Base-by-base conservation (phyloP, 2,797 vertebrate species). In the Loriculus beryllinus region DNA sequence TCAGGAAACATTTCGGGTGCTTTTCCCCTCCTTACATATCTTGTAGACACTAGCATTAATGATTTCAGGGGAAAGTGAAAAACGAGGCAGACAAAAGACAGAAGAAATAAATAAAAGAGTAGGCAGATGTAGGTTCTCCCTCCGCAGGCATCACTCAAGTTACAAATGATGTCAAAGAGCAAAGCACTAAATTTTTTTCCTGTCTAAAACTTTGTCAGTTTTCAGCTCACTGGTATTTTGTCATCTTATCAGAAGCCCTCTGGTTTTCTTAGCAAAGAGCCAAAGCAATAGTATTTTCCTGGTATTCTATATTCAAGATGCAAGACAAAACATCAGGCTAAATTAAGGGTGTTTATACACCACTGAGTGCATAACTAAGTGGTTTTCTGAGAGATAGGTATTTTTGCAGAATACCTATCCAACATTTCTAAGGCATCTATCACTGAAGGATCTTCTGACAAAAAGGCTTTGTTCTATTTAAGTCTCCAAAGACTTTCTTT, bases 381-480 rank as follows among this genome's bases (percentile, higher is more conserved):
- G 9, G 4, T 54, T 74, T 84, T 85, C 81, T 76, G 54, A 91
- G 72, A 25, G 48, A 82, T 9, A 72, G 51, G n/a, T 70, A 77
- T 31, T 75, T 87, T 39, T 83, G 68, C 79, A 93, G 62, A 86
- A 92, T 40, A 95, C 23, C 35, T 83, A 71, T 21, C 76, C 51
- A 49, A 47, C 31, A 25, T 64, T 90, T 81, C 69, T 68, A 82
- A 87, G 35, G 42, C 33, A 64, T 47, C 84, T 63, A 75, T 59
- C 88, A 49, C 54, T 48, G 62, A 3, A 87, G 57, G 64, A 91
- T 72, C 45, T 54, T 74, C 64, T 71, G 64, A 87, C 49, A 82
- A 91, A 80, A 82, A 76, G 31, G 19, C 43, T 86, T 92, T 68
- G 1, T 78, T 91, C 85, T 94, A 43, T 90, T 92, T 88, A 72